A percentile compares a stretch with the other conserved stretches of the same genome.
Conservation (phyloP, 2,888 invertebrate species). For the Epistrophe eligans region DNA sequence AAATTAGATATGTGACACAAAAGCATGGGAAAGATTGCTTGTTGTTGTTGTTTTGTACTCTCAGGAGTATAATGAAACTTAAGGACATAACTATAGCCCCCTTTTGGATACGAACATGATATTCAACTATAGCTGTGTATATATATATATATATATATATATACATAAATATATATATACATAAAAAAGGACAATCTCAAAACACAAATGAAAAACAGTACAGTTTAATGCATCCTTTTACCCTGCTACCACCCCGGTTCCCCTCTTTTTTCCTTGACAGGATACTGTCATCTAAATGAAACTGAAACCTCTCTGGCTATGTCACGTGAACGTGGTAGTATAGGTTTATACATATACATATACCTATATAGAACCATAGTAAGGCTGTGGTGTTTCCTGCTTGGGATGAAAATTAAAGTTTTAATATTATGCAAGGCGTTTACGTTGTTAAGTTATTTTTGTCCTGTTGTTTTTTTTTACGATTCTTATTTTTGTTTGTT, state of each 20-base stretch:
- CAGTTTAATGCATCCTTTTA: constrained; percentile 54
- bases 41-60: not conserved
- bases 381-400: constrained; percentile 46
- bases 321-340: constrained; percentile 53
- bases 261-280: constrained; percentile 18
- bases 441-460: constrained; percentile 61
- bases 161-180: too few species aligned
- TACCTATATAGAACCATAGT: not conserved
- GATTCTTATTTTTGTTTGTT: constrained; percentile 29
- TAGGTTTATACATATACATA: too few species aligned
- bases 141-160: too few species aligned
- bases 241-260: constrained; percentile 16
- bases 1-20: not conserved
- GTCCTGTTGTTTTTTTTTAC: constrained; percentile 1
- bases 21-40: not conserved
- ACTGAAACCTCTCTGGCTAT: constrained; percentile 59
- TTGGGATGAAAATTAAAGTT: constrained; percentile 76
- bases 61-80: not conserved
- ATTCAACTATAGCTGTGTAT: not conserved
- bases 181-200: constrained; percentile 45
- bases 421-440: constrained; percentile 77
- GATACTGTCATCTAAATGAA: constrained; percentile 67
- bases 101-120: constrained; percentile 12
- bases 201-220: constrained; percentile 67
- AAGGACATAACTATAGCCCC: not conserved